phyloP scores from a whole-genome alignment of 2,797 vertebrate species.

The Echiichthys vipera region DNA sequence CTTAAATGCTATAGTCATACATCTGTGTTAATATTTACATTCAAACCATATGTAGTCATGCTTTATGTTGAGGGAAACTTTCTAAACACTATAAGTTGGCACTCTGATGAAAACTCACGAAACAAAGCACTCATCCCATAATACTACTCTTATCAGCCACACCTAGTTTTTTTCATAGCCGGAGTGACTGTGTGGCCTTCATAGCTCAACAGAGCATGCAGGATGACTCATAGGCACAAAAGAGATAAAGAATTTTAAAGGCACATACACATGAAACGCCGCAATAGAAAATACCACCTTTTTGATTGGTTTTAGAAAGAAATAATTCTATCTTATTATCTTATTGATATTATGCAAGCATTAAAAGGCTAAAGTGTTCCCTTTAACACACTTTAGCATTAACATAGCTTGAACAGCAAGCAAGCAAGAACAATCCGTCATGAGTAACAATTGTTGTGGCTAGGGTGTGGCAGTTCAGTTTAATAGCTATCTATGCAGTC shows the following conservation, averaged over 20 bases:
- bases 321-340: background rate
- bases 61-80: background rate
- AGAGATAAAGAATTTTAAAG: conserved; percentile 32
- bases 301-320: conserved; percentile 9
- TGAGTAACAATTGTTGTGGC: conserved; percentile 23
- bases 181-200: conserved; percentile 51
- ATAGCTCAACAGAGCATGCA: conserved; percentile 30
- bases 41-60: background rate
- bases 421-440: conserved; percentile 9
- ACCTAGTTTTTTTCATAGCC: conserved; percentile 70
- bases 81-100: conserved; percentile 8
- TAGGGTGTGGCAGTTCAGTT: conserved; percentile 71
- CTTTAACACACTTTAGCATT: background rate
- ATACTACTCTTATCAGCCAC: conserved; percentile 61
- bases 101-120: conserved; percentile 2
- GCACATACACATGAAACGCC: conserved; percentile 17
- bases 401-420: conserved; percentile 48
- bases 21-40: background rate
- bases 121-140: conserved; percentile 43
- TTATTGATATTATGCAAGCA: background rate
- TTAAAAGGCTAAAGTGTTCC: background rate
- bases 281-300: background rate
- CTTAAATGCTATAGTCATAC: conserved; percentile 11
- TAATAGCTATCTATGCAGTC: conserved; percentile 43
- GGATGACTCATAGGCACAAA: conserved; percentile 57